Conservation (phyloP, 2,888 invertebrate genomes). For the Brassicogethes aeneus region DNA sequence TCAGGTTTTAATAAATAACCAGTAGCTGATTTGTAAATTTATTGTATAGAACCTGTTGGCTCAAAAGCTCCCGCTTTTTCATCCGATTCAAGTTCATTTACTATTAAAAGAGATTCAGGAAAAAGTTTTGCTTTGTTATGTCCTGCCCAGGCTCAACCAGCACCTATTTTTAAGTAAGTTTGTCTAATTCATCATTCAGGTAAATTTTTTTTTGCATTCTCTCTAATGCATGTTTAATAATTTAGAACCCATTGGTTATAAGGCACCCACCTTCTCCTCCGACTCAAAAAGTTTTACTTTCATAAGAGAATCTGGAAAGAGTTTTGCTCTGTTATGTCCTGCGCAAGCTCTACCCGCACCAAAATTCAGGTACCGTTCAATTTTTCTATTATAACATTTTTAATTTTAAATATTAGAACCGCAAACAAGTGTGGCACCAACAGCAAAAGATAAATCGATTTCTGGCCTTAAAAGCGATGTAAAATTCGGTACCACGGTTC, state of each 20-base stretch:
- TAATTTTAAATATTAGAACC: constrained; percentile 38
- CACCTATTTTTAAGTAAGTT: constrained; percentile 54
- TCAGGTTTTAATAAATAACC: constrained; percentile 15
- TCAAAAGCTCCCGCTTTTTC: constrained; percentile 44
- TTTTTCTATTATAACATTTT: constrained; percentile 1
- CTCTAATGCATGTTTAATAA: constrained; percentile 6
- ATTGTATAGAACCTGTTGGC: constrained; percentile 46
- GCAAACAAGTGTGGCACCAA: constrained; percentile 40
- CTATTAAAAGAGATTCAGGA: constrained; percentile 38
- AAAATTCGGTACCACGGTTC: constrained; percentile 10
- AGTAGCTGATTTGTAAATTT: constrained; percentile 10
- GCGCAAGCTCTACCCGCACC: constrained; percentile 62
- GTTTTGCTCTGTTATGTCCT: constrained; percentile 47
- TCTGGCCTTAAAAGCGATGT: constrained; percentile 35
- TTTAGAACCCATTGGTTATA: constrained; percentile 47
- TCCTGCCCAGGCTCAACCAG: constrained; percentile 45
- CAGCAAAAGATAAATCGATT: constrained; percentile 41
- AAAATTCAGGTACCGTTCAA: constrained; percentile 51
- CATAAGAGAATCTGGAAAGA: constrained; percentile 38
- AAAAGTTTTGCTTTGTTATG: constrained; percentile 41
- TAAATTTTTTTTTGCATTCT: constrained; percentile 19
- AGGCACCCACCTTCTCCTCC: constrained; percentile 42
- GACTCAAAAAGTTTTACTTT: constrained; percentile 42
- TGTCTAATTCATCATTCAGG: constrained; percentile 39
- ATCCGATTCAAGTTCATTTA: constrained; percentile 42